Evolutionary conservation across 1,140 invertebrate genomes (phyloP).

Genomic region (Pogonomyrmex californicus): DNA sequence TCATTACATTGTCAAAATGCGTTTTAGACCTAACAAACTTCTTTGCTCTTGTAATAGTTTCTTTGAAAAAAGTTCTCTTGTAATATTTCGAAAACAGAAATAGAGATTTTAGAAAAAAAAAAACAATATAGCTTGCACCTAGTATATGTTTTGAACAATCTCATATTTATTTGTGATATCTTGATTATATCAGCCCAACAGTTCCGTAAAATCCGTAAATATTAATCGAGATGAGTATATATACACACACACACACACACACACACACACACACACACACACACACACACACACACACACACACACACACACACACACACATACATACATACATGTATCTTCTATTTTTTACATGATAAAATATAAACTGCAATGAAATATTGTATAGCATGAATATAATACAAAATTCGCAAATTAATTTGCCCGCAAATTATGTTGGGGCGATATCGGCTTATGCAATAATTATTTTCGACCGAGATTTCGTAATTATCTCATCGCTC

Average conservation of each 20-base stretch:
- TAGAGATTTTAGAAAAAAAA: not conserved
- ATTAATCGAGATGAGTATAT: too few species aligned
- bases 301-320: too few species aligned
- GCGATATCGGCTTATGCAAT: constrained; percentile 24
- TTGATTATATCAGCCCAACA: too few species aligned
- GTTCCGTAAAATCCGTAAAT: too few species aligned
- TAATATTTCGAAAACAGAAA: not conserved
- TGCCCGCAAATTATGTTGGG: not conserved
- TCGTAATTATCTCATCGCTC: constrained; percentile 15
- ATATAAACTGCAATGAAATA: constrained; percentile 22
- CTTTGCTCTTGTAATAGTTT: not conserved
- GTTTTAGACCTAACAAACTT: not conserved
- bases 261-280: too few species aligned
- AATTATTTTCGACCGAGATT: constrained; percentile 40
- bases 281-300: too few species aligned
- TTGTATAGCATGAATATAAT: constrained; percentile 17
- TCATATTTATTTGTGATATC: too few species aligned
- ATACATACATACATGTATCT: not conserved
- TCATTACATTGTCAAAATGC: too few species aligned
- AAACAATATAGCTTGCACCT: not conserved
- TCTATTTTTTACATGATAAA: constrained; percentile 8
- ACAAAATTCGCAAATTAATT: constrained; percentile 27
- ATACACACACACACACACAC: too few species aligned
- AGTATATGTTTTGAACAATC: too few species aligned
- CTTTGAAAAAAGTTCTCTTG: too few species aligned